phyloP scores from a whole-genome alignment of 1,140 invertebrate genomes.

The Drosophila repletoides region DNA sequence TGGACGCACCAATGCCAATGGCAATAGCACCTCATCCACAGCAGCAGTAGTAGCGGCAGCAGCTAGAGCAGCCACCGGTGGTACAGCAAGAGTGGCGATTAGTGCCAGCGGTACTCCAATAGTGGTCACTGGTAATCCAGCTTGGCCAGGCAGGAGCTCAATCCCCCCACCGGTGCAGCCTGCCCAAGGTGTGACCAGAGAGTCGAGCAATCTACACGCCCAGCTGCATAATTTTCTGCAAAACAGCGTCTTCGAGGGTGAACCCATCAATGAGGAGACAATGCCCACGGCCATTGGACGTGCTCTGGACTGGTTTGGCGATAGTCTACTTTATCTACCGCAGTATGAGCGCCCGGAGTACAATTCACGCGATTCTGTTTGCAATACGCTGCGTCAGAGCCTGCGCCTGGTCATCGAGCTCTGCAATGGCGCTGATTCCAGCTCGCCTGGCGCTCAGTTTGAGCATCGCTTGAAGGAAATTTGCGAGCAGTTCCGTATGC shows the following conservation, averaged over 20 bases:
- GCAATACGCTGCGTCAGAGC: conserved; percentile 62
- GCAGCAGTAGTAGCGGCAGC: neutral
- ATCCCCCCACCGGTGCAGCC: no score
- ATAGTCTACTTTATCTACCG: conserved; percentile 59
- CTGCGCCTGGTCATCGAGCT: conserved; percentile 71
- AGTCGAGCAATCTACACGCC: conserved; percentile 37
- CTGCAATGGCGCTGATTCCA: conserved; percentile 69
- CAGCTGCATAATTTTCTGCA: conserved; percentile 59
- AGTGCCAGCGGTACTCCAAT: no score
- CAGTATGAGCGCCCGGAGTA: conserved; percentile 73
- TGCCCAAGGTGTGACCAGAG: neutral
- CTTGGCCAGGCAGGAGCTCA: no score
- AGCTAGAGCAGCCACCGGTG: neutral
- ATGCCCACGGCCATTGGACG: conserved; percentile 56
- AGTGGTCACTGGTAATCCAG: no score
- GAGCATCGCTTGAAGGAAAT: conserved; percentile 82
- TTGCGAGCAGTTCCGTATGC: conserved; percentile 57
- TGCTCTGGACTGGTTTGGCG: conserved; percentile 62
- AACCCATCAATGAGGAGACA: conserved; percentile 64
- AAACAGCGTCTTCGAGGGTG: conserved; percentile 54
- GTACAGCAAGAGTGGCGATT: neutral
- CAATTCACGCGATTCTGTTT: conserved; percentile 72
- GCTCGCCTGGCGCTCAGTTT: conserved; percentile 68
- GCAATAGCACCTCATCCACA: neutral
- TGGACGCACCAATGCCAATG: neutral